Conservation (phyloP, 1,140 invertebrate species). For the Temnothorax curvispinosus region DNA sequence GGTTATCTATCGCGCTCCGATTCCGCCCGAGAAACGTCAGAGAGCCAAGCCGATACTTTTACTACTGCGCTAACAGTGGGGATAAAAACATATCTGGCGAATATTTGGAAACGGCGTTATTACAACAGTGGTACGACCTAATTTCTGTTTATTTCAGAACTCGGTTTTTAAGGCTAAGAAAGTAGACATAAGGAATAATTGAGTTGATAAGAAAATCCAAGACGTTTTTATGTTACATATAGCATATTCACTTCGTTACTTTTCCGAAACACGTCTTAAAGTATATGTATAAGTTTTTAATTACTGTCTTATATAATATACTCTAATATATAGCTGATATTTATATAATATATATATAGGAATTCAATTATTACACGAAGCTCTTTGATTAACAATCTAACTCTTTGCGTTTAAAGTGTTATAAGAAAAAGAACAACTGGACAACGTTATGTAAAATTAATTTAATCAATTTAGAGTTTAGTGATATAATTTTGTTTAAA, state of each 20-base stretch:
- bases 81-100: not conserved
- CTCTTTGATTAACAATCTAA: not conserved
- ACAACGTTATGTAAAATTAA: not conserved
- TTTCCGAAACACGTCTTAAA: not conserved
- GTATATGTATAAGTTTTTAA: not conserved
- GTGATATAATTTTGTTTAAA: not conserved
- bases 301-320: not conserved
- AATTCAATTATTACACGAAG: not conserved
- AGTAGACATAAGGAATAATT: not conserved
- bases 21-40: constrained; percentile 29
- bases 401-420: not conserved
- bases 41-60: constrained; percentile 29
- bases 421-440: not conserved
- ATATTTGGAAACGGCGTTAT: not conserved
- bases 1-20: constrained; percentile 56
- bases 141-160: not conserved
- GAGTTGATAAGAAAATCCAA: not conserved
- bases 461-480: not conserved
- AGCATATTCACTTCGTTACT: too few relatives aligned
- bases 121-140: not conserved
- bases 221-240: not conserved
- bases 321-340: not conserved
- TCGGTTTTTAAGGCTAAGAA: not conserved
- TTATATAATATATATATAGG: not conserved
- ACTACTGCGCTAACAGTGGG: not conserved